These are phyloP conservation scores for Euleptes europaea DNA, from an alignment of 2,113 vertebrate species.

Conservation along the genomic window DNA sequence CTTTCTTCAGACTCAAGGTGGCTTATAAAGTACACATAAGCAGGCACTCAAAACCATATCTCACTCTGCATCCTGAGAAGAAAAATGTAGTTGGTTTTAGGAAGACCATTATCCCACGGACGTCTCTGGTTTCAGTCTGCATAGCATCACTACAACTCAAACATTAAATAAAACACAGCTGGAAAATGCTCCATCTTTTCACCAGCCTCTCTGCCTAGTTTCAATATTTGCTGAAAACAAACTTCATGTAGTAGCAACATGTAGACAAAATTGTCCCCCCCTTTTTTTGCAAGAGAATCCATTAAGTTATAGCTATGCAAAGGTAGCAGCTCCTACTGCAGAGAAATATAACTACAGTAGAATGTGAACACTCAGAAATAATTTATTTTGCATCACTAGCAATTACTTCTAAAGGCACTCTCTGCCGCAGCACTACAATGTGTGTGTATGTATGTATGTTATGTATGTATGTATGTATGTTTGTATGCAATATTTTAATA, in stretches of 20 bases:
- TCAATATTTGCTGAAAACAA: slow-evolving; percentile 59
- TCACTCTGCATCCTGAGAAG: slow-evolving; percentile 45
- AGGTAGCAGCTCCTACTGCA: not conserved
- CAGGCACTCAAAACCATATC: slow-evolving; percentile 29
- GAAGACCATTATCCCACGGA: slow-evolving; percentile 56
- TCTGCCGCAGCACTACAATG: not conserved
- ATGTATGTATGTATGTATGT: too few relatives aligned
- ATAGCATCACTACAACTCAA: slow-evolving; percentile 57
- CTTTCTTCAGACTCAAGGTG: slow-evolving; percentile 2
- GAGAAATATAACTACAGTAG: not conserved
- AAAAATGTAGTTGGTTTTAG: slow-evolving; percentile 55
- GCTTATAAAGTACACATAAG: not conserved
- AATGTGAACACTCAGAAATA: not conserved
- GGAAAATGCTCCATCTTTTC: slow-evolving; percentile 64
- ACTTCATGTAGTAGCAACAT: slow-evolving; percentile 15
- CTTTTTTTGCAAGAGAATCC: not conserved
- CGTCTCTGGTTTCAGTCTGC: slow-evolving; percentile 67
- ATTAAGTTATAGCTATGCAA: not conserved
- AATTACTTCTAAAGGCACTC: not conserved
- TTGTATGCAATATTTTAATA: too few relatives aligned
- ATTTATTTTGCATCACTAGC: not conserved
- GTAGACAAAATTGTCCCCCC: too few relatives aligned
- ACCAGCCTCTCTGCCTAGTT: slow-evolving; percentile 61
- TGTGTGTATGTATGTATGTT: too few relatives aligned
- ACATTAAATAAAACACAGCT: slow-evolving; percentile 65